These are phyloP conservation scores for Aphrophora alni DNA, from an alignment of 2,888 invertebrate genomes.

Conservation along the genomic window DNA sequence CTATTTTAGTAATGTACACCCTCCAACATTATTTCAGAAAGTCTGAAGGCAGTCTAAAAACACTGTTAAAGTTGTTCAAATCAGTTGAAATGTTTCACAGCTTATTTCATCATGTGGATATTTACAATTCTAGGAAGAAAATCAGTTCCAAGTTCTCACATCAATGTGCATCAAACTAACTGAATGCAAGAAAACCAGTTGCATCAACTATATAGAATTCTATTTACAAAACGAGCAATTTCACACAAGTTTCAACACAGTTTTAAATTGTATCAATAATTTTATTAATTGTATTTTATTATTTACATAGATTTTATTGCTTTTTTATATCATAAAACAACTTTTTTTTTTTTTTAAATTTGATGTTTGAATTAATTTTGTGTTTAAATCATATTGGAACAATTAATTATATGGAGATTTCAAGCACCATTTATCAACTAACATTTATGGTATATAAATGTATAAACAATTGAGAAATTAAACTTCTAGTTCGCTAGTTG, in stretches of 20 bases:
- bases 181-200: constrained; percentile 1
- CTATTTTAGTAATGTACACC: no score
- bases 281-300: background rate
- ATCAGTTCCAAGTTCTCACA: background rate
- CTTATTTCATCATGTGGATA: background rate
- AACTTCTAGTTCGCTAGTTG: no score
- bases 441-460: no score
- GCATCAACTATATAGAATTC: background rate
- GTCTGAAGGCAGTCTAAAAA: background rate
- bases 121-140: constrained; percentile 4
- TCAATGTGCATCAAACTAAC: background rate
- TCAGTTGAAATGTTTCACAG: background rate
- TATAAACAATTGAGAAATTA: no score
- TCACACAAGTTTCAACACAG: background rate
- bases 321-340: background rate
- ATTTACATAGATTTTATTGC: background rate
- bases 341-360: background rate
- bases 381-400: no score
- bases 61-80: background rate
- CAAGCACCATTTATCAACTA: no score
- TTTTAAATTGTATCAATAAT: background rate
- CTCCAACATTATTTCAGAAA: background rate
- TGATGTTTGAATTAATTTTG: no score
- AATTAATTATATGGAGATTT: no score
- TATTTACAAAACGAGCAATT: constrained; percentile 5